A percentile compares a stretch with the other conserved stretches of the same genome.
Evolutionary conservation across 2,797 vertebrate species (phyloP).

Genomic region (Antrozous pallidus): DNA sequence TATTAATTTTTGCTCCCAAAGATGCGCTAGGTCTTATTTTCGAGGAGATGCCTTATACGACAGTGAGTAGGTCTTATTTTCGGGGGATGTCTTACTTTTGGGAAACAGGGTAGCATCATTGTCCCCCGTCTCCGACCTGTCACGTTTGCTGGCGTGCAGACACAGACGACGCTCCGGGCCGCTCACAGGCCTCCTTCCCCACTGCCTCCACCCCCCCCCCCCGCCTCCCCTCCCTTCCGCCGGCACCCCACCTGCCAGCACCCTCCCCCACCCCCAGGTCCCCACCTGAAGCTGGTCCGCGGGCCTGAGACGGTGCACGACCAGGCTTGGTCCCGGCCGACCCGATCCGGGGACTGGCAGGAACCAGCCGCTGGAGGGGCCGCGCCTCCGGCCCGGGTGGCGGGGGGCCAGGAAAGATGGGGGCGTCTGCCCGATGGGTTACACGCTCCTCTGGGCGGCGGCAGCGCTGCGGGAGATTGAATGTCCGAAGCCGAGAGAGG

Average conservation of each 20-base stretch:
- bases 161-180: background rate
- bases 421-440: slow-evolving; percentile 49
- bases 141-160: too few species aligned
- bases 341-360: slow-evolving; percentile 41
- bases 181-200: background rate
- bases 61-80: too few species aligned
- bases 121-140: too few species aligned
- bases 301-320: background rate
- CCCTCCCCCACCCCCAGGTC: background rate
- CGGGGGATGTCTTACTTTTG: too few species aligned
- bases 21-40: too few species aligned
- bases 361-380: slow-evolving; percentile 60
- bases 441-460: slow-evolving; percentile 36
- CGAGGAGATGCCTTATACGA: too few species aligned
- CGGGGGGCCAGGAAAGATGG: slow-evolving; percentile 69
- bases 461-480: slow-evolving; percentile 55
- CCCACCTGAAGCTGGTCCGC: background rate
- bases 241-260: background rate
- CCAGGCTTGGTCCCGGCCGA: background rate
- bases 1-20: too few species aligned
- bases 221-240: background rate
- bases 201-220: background rate
- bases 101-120: too few species aligned
- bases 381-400: slow-evolving; percentile 57
- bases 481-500: slow-evolving; percentile 47